Base-by-base conservation (phyloP, 2,888 invertebrate species). In the Eupithecia insigniata region DNA sequence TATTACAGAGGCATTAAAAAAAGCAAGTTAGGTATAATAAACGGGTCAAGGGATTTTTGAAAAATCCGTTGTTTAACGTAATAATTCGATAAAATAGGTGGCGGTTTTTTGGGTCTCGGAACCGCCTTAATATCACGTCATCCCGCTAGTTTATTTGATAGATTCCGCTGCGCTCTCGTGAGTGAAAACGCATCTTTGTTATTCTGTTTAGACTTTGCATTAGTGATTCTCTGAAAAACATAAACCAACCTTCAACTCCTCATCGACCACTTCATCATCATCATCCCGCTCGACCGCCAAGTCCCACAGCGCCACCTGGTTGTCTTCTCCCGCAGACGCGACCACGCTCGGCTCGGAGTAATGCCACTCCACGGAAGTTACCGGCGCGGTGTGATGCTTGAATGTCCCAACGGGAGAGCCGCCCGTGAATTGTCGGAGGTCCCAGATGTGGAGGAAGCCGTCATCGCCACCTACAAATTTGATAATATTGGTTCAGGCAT, bases 341-440 rank as follows among this genome's bases (percentile, higher is more conserved):
- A 99, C 96, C 7, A 99, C 98, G 34, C 99, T 98, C 0, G 97
- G 96, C 88, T 99, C 99, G 3, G 95, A 95, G 76, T 98, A 98
- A 92, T 98, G 97, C 99, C 99, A 99, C 90, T 99, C 98, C 7
- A 99, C 97, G 0, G 99, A 98, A 0, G 99, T 99, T 70, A 99
- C 96, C 2, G 99, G 98, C 62, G 96, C 97, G 4, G 96, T 97
- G 90, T 99, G 99, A 87, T 99, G 99, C 88, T 99, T 99, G 88
- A 99, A 99, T 43, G 97, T 96, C 0, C 99, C 99, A 5, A 99
- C 97, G 7, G 99, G 97, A 65, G 95, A 96, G 91, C 96, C 95
- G 36, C 94, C 95, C 79, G 96, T 95, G 81, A 99, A 97, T 81
- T 97, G 96, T 72, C 99, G 95, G 74, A 99, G 95, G 89, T 99